Percentiles rank a stretch among this genome's conserved stretches.
Conservation (phyloP, 1,140 invertebrate species). For the Philaenus spumarius region DNA sequence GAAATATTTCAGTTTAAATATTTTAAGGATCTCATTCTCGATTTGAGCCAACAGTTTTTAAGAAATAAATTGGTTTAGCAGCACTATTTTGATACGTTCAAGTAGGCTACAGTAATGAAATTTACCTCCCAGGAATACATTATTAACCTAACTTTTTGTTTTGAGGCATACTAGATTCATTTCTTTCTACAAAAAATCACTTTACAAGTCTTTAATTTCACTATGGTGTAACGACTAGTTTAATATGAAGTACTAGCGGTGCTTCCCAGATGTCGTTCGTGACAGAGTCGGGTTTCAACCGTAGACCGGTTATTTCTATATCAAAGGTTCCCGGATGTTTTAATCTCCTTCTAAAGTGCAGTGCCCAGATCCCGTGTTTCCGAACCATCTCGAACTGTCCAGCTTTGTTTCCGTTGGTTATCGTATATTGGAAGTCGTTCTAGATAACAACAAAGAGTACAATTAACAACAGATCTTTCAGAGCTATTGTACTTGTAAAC, state of each 20-base stretch:
- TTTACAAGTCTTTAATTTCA: too few relatives aligned
- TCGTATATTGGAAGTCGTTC: slow-evolving; percentile 56
- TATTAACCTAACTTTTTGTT: too few relatives aligned
- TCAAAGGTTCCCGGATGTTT: slow-evolving; percentile 48
- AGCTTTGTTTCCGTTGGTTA: slow-evolving; percentile 55
- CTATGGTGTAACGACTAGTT: slow-evolving; percentile 29
- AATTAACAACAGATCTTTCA: not conserved
- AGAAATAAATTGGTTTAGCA: too few relatives aligned
- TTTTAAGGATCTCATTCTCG: too few relatives aligned
- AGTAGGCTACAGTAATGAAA: too few relatives aligned
- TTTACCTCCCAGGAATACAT: too few relatives aligned
- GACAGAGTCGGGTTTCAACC: slow-evolving; percentile 32
- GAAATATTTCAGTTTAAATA: too few relatives aligned
- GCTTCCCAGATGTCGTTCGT: slow-evolving; percentile 26
- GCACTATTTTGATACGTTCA: too few relatives aligned
- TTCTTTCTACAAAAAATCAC: too few relatives aligned
- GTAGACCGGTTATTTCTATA: slow-evolving; percentile 47
- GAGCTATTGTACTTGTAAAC: not conserved
- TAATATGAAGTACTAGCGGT: slow-evolving; percentile 34
- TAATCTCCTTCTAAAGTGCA: slow-evolving; percentile 53
- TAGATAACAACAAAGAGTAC: not conserved
- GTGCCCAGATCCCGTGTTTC: slow-evolving; percentile 52
- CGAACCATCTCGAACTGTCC: slow-evolving; percentile 58
- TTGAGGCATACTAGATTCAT: too few relatives aligned
- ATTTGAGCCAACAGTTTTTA: too few relatives aligned